phyloP scores from a whole-genome alignment of 2,797 vertebrate genomes.

The Halcyon smyrnensis region DNA sequence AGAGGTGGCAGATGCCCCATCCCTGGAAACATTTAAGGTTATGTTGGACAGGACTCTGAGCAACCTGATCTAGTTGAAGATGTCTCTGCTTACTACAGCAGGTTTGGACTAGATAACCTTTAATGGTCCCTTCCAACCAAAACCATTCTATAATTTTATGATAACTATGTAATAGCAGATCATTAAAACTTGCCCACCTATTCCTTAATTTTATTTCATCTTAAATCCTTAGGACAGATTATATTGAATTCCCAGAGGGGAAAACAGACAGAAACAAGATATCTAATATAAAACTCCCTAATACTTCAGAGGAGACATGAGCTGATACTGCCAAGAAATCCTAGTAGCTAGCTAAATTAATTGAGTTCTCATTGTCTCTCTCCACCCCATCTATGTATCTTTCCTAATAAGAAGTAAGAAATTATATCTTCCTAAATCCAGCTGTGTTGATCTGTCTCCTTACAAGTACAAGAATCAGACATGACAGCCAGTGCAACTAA shows the following conservation, averaged over 20 bases:
- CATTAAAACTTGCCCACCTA: neutral
- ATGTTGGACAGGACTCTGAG: rapidly evolving
- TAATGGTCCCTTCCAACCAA: neutral
- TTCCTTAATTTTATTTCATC: neutral
- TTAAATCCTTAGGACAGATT: neutral
- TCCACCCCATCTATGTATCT: neutral
- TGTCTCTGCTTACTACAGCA: neutral
- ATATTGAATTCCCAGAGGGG: neutral
- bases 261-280: neutral
- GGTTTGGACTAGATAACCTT: neutral
- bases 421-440: neutral
- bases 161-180: neutral
- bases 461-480: neutral
- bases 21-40: neutral
- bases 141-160: neutral
- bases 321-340: neutral
- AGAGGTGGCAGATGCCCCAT: neutral
- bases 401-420: neutral
- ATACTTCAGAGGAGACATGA: neutral
- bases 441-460: neutral
- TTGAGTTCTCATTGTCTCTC: neutral
- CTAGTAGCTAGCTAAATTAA: neutral
- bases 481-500: neutral
- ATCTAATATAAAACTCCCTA: neutral
- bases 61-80: neutral